Percentiles rank a stretch among this genome's conserved stretches.
Conservation (phyloP, 2,888 invertebrate genomes). For the Netelia melanura region DNA sequence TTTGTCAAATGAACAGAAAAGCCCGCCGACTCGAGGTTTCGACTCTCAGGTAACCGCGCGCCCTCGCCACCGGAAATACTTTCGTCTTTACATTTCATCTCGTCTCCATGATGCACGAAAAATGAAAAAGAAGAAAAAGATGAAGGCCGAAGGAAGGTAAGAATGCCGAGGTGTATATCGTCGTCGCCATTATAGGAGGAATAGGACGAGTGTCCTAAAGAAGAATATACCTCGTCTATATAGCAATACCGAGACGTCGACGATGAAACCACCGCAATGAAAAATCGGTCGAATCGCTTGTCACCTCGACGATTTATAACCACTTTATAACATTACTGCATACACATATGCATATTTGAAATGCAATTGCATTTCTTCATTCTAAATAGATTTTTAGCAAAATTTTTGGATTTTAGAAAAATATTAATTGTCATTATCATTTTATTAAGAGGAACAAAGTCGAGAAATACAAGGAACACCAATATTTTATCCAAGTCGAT, state of each 20-base stretch:
- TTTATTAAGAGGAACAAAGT: no score
- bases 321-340: conserved; percentile 52
- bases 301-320: conserved; percentile 65
- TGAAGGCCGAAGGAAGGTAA: conserved; percentile 42
- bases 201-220: conserved; percentile 13
- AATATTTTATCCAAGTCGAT: not conserved
- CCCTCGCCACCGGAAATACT: conserved; percentile 72
- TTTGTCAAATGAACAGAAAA: conserved; percentile 60
- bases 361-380: conserved; percentile 35
- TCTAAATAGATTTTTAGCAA: conserved; percentile 9
- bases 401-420: no score
- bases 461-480: not conserved
- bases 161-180: conserved; percentile 38
- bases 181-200: conserved; percentile 42
- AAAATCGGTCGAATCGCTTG: conserved; percentile 63
- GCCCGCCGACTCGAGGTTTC: conserved; percentile 40
- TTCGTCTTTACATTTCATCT: conserved; percentile 69
- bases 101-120: conserved; percentile 62
- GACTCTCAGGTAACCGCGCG: conserved; percentile 49
- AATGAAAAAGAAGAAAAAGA: conserved; percentile 49
- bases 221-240: conserved; percentile 1
- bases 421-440: no score
- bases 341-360: conserved; percentile 40
- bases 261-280: conserved; percentile 52
- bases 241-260: conserved; percentile 49